Percentiles rank a stretch among this genome's conserved stretches.
Conservation (phyloP, 2,113 vertebrate genomes). For the Hassar affinis region DNA sequence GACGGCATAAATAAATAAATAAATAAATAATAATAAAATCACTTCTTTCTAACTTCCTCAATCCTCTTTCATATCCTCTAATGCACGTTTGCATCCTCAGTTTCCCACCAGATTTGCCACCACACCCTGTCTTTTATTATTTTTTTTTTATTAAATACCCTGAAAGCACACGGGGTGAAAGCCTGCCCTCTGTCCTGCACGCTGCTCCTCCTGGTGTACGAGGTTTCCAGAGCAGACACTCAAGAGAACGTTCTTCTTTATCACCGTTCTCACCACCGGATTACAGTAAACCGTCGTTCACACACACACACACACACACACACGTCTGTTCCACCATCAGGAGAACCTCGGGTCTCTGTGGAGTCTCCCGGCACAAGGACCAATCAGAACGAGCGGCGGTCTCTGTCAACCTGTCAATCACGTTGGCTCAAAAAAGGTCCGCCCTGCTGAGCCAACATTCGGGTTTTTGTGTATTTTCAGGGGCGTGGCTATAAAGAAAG, state of each 20-base stretch:
- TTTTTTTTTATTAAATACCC: no score
- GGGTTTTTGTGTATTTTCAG: not conserved
- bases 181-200: not conserved
- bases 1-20: no score
- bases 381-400: not conserved
- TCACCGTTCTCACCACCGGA: not conserved
- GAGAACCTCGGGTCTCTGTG: not conserved
- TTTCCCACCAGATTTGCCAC: not conserved
- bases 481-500: not conserved
- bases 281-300: not conserved
- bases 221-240: not conserved
- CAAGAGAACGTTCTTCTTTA: not conserved
- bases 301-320: not conserved
- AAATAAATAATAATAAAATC: no score
- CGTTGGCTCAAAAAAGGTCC: not conserved
- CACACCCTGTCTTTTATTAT: not conserved
- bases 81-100: not conserved
- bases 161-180: not conserved
- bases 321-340: not conserved
- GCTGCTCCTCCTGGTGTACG: not conserved
- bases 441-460: not conserved
- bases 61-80: not conserved
- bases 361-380: not conserved
- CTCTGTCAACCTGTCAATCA: not conserved
- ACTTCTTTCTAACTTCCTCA: not conserved